Conservation (phyloP, 2,113 vertebrate species). For the Athene cunicularia region DNA sequence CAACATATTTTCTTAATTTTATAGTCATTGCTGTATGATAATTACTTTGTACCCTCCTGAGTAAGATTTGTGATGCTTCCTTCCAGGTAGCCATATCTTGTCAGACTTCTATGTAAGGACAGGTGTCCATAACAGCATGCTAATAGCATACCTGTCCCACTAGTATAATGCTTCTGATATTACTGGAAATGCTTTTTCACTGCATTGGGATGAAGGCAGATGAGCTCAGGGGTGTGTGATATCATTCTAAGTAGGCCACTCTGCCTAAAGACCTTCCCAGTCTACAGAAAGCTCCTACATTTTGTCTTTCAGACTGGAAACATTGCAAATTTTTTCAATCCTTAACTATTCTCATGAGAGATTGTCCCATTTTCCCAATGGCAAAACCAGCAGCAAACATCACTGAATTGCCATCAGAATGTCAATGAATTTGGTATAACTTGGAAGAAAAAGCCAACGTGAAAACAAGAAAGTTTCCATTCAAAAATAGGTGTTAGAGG, state of each 20-base stretch:
- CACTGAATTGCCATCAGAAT: not conserved
- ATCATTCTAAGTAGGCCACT: not conserved
- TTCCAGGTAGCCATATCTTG: not conserved
- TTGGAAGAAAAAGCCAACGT: not conserved
- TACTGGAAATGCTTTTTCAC: not conserved
- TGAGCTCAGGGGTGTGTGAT: not conserved
- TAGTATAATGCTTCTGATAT: not conserved
- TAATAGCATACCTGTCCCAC: not conserved
- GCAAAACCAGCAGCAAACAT: not conserved
- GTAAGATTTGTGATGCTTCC: not conserved
- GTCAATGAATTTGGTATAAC: not conserved
- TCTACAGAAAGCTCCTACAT: not conserved
- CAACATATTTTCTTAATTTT: constrained; percentile 39
- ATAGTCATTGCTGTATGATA: not conserved
- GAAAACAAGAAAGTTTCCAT: not conserved
- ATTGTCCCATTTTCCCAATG: not conserved
- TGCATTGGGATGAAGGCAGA: not conserved
- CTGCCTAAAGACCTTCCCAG: not conserved
- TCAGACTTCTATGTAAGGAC: not conserved
- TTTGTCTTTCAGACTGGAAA: not conserved
- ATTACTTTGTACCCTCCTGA: not conserved
- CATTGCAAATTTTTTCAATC: not conserved
- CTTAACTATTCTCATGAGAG: not conserved
- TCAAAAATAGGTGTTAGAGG: not conserved
- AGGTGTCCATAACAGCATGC: not conserved